phyloP scores from a whole-genome alignment of 2,113 vertebrate genomes.

The Oreochromis aureus region DNA sequence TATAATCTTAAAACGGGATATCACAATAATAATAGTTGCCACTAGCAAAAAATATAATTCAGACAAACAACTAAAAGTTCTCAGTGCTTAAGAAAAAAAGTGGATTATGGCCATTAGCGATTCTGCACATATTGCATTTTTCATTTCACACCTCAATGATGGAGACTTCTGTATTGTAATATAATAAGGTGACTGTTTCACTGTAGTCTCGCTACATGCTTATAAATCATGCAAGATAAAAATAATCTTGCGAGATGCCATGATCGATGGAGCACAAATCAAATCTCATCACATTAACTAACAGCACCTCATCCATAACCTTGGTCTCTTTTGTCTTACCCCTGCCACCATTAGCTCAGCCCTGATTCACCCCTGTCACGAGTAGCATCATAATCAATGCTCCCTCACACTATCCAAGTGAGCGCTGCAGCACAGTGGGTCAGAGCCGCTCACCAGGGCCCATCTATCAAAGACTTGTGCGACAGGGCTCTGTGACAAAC shows the following conservation, averaged over 20 bases:
- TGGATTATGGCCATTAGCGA: neutral
- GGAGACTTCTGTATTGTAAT: neutral
- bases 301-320: constrained; percentile 55
- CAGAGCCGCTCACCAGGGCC: constrained; percentile 36
- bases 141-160: constrained; percentile 48
- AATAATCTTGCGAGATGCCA: constrained; percentile 35
- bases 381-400: constrained; percentile 66
- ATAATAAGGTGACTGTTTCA: constrained; percentile 13
- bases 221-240: constrained; percentile 55
- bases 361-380: constrained; percentile 42
- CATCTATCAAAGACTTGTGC: constrained; percentile 63
- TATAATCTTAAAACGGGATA: neutral
- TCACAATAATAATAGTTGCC: neutral
- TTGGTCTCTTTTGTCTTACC: constrained; percentile 27
- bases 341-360: constrained; percentile 20
- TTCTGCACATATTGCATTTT: neutral
- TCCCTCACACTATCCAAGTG: constrained; percentile 27
- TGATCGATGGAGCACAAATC: constrained; percentile 61
- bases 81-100: neutral
- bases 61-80: neutral
- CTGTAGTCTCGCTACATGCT: neutral
- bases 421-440: constrained; percentile 44
- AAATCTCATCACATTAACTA: constrained; percentile 60
- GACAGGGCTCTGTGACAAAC: constrained; percentile 59
- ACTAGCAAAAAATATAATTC: neutral